phyloP scores from a whole-genome alignment of 1,140 invertebrate genomes.

The Dreissena polymorpha region DNA sequence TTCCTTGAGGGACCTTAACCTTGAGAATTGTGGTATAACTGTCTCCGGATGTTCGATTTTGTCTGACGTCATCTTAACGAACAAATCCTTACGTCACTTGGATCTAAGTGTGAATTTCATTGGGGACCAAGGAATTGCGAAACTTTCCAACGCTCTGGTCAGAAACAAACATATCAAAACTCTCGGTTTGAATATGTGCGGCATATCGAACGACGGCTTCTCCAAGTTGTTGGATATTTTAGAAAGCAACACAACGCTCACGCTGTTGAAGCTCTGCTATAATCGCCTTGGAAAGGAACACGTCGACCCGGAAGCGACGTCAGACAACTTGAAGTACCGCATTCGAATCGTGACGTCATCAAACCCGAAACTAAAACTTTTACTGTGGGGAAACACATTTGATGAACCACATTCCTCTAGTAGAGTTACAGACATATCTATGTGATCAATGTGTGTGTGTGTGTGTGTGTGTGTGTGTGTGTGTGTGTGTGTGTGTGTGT shows the following conservation, averaged over 20 bases:
- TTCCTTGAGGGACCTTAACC: constrained; percentile 67
- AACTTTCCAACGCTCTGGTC: constrained; percentile 71
- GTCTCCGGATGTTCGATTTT: constrained; percentile 66
- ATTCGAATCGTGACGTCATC: constrained; percentile 74
- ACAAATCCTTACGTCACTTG: constrained; percentile 69
- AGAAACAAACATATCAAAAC: constrained; percentile 73
- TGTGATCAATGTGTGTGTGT: constrained; percentile 12
- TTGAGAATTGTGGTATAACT: constrained; percentile 77
- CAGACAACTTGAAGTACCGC: constrained; percentile 72
- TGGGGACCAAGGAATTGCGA: constrained; percentile 69
- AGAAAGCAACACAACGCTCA: constrained; percentile 70
- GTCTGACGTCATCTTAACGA: constrained; percentile 69
- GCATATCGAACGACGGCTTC: constrained; percentile 77
- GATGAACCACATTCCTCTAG: constrained; percentile 61
- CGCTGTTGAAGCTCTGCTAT: constrained; percentile 73
- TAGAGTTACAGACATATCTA: constrained; percentile 14
- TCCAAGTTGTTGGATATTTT: constrained; percentile 73
- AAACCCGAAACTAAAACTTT: constrained; percentile 76
- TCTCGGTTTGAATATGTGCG: constrained; percentile 77
- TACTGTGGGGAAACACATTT: constrained; percentile 77
- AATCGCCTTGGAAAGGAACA: constrained; percentile 71
- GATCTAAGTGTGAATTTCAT: constrained; percentile 76
- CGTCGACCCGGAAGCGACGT: constrained; percentile 64
- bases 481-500: too few species aligned
- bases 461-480: too few species aligned